A percentile compares a stretch with the other conserved stretches of the same genome.
Evolutionary conservation across 2,797 vertebrate genomes (phyloP).

Genomic region (Cercopithecus petaurista): DNA sequence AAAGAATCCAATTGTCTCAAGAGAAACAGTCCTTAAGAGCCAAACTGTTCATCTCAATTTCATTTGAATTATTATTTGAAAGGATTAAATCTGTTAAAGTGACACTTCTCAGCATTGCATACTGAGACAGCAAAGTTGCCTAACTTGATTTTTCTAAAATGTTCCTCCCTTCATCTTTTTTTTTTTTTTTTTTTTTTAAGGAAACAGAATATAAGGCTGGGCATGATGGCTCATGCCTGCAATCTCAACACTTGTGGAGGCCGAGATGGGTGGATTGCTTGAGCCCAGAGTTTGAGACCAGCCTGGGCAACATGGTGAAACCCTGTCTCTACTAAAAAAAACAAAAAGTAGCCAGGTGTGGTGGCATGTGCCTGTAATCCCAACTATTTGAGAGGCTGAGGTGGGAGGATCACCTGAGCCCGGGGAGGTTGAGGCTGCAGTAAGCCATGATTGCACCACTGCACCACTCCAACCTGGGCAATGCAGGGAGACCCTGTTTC

Average conservation of each 20-base stretch:
- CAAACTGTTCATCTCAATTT: not conserved
- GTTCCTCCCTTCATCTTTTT: accelerated
- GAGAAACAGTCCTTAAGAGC: not conserved
- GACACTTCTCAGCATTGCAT: not conserved
- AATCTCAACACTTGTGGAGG: not conserved
- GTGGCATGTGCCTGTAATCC: not conserved
- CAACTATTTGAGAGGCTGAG: not conserved
- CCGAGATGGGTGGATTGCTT: not conserved
- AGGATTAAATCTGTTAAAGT: not conserved
- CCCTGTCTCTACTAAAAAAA: not conserved
- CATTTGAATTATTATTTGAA: conserved; percentile 7
- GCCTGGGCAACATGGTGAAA: not conserved
- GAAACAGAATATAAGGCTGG: not conserved
- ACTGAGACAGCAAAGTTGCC: not conserved
- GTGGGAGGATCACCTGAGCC: not conserved
- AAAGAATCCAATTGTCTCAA: not conserved
- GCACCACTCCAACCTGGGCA: not conserved
- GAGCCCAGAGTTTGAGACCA: not conserved
- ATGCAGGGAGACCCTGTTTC: not conserved
- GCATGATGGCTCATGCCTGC: not conserved
- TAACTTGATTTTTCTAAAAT: conserved; percentile 13
- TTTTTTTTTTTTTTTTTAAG: not conserved
- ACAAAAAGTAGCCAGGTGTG: not conserved
- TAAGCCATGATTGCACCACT: not conserved
- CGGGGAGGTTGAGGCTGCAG: not conserved